A percentile compares a stretch with the other conserved stretches of the same genome.
phyloP scores from a whole-genome alignment of 1,140 invertebrate species.

The Proctacanthus coquilletti region DNA sequence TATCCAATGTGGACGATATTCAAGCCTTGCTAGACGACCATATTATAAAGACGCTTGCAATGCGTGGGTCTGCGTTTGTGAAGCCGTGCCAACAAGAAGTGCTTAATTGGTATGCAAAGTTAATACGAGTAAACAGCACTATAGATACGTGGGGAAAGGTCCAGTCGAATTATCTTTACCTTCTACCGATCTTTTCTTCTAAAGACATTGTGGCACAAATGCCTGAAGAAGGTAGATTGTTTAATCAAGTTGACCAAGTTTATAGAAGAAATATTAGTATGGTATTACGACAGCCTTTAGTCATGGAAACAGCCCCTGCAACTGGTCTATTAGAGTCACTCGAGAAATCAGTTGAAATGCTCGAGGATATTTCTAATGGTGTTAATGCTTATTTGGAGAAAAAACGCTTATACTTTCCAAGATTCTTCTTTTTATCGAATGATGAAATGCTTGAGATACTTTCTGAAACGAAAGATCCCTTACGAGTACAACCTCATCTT shows the following conservation, averaged over 20 bases:
- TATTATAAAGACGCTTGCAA: conserved; percentile 72
- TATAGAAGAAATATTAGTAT: conserved; percentile 65
- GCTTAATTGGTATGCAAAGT: conserved; percentile 65
- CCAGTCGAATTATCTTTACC: conserved; percentile 79
- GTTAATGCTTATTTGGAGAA: conserved; percentile 83
- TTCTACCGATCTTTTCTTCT: conserved; percentile 84
- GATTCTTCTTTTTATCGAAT: conserved; percentile 92
- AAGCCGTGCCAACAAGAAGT: conserved; percentile 74
- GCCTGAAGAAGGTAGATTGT: conserved; percentile 74
- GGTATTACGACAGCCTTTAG: conserved; percentile 54
- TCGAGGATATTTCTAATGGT: conserved; percentile 74
- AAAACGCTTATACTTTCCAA: conserved; percentile 77
- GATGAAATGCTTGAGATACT: conserved; percentile 92
- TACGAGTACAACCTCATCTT: conserved; percentile 76
- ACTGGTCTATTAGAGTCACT: conserved; percentile 59
- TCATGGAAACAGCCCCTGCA: conserved; percentile 55
- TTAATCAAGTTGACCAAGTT: conserved; percentile 55
- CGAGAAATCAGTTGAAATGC: conserved; percentile 49
- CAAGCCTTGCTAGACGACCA: conserved; percentile 78
- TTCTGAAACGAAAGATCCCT: conserved; percentile 79
- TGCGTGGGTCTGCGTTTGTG: conserved; percentile 82
- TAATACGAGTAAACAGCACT: conserved; percentile 59
- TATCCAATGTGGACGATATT: conserved; percentile 70
- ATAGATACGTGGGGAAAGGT: conserved; percentile 81
- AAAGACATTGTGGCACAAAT: conserved; percentile 88